Evolutionary conservation across 2,888 invertebrate species (phyloP).

Genomic region (Neoascia interrupta): DNA sequence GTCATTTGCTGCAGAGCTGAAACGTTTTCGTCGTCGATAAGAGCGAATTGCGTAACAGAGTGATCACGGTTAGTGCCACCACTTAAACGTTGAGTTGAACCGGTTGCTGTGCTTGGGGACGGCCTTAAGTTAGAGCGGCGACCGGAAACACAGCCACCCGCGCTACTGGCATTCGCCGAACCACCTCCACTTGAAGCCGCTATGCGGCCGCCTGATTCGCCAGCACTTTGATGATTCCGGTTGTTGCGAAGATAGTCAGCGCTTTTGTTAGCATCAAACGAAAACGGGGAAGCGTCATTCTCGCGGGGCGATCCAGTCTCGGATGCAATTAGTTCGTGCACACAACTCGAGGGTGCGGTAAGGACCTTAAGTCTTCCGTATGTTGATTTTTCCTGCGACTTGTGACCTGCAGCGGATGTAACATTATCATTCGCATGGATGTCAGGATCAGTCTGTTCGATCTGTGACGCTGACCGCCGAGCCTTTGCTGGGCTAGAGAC

Average conservation of each 20-base stretch:
- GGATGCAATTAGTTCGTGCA: constrained; percentile 77
- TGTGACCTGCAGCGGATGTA: constrained; percentile 53
- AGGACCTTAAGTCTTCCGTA: constrained; percentile 87
- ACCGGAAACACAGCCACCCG: constrained; percentile 71
- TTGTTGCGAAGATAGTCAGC: constrained; percentile 37
- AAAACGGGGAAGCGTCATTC: constrained; percentile 73
- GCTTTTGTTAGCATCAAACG: constrained; percentile 71
- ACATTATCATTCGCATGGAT: constrained; percentile 60
- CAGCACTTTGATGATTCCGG: constrained; percentile 57
- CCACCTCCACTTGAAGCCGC: constrained; percentile 46
- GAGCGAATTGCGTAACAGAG: constrained; percentile 93
- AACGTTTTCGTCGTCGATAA: constrained; percentile 95
- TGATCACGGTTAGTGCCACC: constrained; percentile 85
- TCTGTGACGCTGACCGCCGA: constrained; percentile 71
- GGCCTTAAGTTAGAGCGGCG: constrained; percentile 77
- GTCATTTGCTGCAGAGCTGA: constrained; percentile 94
- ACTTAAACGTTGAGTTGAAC: constrained; percentile 72
- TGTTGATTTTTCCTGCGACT: constrained; percentile 83
- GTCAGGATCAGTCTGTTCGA: constrained; percentile 70
- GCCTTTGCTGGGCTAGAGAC: constrained; percentile 68
- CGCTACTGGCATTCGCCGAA: constrained; percentile 55
- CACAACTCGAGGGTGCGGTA: constrained; percentile 83
- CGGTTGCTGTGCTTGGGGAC: constrained; percentile 71
- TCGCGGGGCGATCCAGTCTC: constrained; percentile 74
- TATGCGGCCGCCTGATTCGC: constrained; percentile 29